Base-by-base conservation (phyloP, 2,797 vertebrate genomes). In the Poeciliopsis paucimaculata region DNA sequence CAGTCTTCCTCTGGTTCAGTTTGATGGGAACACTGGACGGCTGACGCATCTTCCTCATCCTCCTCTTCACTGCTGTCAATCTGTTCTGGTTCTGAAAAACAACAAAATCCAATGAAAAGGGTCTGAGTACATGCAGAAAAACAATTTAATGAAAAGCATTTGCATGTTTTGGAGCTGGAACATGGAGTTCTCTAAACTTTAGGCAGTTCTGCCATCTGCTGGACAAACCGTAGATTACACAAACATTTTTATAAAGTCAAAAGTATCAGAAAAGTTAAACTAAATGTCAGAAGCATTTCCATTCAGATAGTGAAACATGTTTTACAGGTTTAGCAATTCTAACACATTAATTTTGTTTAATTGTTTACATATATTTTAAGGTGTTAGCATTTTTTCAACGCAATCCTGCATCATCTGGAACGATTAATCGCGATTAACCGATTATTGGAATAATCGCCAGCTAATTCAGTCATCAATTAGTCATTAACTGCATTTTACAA, bases 1-100 rank as follows among this genome's bases (percentile, higher is more conserved):
- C 95, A 96, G 85, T 95, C 87, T 66, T 95, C 94, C 62, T 88
- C 83, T 23, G 86, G 82, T 31, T 79, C 85, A 51, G 20, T 51
- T 8, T 47, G 28, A 15, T 39, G 3, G n/a, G 51, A 80, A 47
- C 28, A 72, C 46, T 13, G 77, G 8, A 64, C n/a, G 34, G 41
- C 77, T 43, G 80, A 82, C 60, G 77, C 36, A 31, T 75, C 90
- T 2, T 83, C 90, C 3, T 83, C 81, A 0, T 86, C 77, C 78
- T 93, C 91, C 15, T 93, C 90, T 18, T 79, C 16, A 49, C 84
- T 68, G 43, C 60, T 2, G 9, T 26, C 34, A 0, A 75, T 75
- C 0, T 82, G 77, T 0, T 77, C 89, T 0, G 64, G 23, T 0
- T 90, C 92, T 84, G 75, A 60, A 71, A 85, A 77, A 26, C 26